phyloP scores from a whole-genome alignment of 2,888 invertebrate species.

The Globia sparganii region DNA sequence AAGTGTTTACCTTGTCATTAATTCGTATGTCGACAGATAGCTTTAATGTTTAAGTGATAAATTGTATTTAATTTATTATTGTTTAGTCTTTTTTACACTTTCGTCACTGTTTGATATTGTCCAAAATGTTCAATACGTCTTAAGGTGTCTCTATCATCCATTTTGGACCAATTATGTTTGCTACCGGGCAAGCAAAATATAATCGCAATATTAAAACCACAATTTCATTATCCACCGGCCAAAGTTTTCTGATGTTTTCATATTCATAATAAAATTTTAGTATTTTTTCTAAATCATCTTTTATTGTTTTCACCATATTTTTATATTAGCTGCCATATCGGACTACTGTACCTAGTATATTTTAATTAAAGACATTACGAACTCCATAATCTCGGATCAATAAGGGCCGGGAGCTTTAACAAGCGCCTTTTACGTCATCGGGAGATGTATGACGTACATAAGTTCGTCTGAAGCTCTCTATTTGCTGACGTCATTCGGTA shows the following conservation, averaged over 20 bases:
- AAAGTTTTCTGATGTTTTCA: background rate
- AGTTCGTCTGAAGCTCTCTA: constrained; percentile 17
- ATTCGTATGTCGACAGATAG: background rate
- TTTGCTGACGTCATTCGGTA: constrained; percentile 43
- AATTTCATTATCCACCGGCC: background rate
- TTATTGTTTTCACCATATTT: background rate
- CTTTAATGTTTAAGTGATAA: background rate
- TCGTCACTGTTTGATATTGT: background rate
- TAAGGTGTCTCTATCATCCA: background rate
- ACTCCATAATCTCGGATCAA: constrained; percentile 1
- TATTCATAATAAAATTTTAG: background rate
- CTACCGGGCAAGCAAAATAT: background rate
- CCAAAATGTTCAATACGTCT: background rate
- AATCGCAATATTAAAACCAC: background rate
- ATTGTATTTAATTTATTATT: background rate
- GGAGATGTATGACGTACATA: constrained; percentile 49
- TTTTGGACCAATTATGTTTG: too few relatives aligned
- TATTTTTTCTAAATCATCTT: background rate
- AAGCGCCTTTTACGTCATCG: constrained; percentile 54
- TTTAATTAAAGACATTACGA: constrained; percentile 21
- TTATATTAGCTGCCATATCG: background rate
- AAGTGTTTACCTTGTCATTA: constrained; percentile 4
- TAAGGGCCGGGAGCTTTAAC: constrained; percentile 23
- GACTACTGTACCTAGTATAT: background rate
- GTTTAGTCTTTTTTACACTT: background rate